Base-by-base conservation (phyloP, 2,797 vertebrate species). In the Protonibea diacanthus region DNA sequence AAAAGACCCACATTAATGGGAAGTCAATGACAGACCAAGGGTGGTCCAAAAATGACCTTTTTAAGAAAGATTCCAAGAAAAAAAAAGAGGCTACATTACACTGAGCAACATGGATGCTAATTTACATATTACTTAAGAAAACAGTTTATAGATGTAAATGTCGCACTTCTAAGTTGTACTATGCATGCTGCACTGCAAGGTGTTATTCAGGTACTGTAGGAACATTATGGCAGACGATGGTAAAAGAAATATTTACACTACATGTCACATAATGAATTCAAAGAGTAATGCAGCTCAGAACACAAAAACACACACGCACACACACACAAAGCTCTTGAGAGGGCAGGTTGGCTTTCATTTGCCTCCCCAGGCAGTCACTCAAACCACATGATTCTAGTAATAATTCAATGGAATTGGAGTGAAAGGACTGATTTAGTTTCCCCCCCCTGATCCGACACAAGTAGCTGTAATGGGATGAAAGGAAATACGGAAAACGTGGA, bases 401-500 rank as follows among this genome's bases (percentile, higher is more conserved):
- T 88, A 92, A 92, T 88, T 89, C 82, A 85, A 80, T 76, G 80
- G 78, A 84, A 79, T 58, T 76, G 80, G 78, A 84, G 80, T 56
- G 83, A 89, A 74, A 45, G 15, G 64, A 80, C 21, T 84, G 86
- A 92, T 91, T 87, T 86, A 78, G 76, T 80, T 53, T 44, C 29
- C 44, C 70, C 60, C 80, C 67, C 33, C 56, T 68, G 58, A 88
- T 78, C 77, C 76, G 82, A 81, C 76, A 77, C 68, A 76, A 79
- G 80, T 49, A 72, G 74, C 80, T 71, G 70, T 86, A 85, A 92
- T 86, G 71, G 69, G 76, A 88, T 81, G 58, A 83, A 80, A 61
- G 78, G 86, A 69, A 69, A 81, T n/a, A n/a, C 4, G 67, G 76
- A 90, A 93, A 92, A 91, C 89, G 44, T 10, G 93, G 91, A 78